Evolutionary conservation across 2,797 vertebrate species (phyloP), one percentile per base, ranked within the genome.

Genomic region (Anableps anableps): DNA sequence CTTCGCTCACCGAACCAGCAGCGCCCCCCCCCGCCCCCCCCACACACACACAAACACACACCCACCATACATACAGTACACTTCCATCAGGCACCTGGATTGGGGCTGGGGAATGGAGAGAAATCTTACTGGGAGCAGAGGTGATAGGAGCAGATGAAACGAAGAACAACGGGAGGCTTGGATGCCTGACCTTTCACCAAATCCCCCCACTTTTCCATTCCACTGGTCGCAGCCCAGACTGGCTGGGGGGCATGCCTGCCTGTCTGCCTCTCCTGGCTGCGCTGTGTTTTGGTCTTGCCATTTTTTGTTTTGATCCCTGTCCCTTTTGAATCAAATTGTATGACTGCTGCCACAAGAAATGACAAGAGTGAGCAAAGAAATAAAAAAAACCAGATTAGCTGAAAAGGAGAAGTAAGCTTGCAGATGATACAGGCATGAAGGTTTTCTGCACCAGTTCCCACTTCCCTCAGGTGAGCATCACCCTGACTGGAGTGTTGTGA

Each of bases 111-210:
- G 83, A 76, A 90, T 45, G 55, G 84, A 77, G 84, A 80, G 84
- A 90, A 77, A 89, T 81, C 53, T 85, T 84, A 78, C 58, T 85
- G 87, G 88, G 85, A 86, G 66, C 48, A 19, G 73, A 86, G 85
- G 86, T 82, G 80, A 79, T 78, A 86, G 80, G 88, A 74, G 86
- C 77, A 84, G 79, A 86, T 81, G 81, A 91, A 90, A 90, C 81
- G 19, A 84, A 86, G 88, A 90, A 89, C 88, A 88, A 86, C 85
- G 48, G 91, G 91, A 91, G 90, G 78, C 87, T 88, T 89, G 86
- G 87, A 89, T 91, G 88, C 85, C 86, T 95, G 95, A 96, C 94
- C 94, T 95, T 95, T 94, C 85, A 85, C 91, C 89, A 94, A 92
- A 94, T 91, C 93, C 93, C 86, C 85, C 83, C 91, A 91, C 91